Evolutionary conservation across 2,113 vertebrate species (phyloP).

Genomic region (Clarias gariepinus): DNA sequence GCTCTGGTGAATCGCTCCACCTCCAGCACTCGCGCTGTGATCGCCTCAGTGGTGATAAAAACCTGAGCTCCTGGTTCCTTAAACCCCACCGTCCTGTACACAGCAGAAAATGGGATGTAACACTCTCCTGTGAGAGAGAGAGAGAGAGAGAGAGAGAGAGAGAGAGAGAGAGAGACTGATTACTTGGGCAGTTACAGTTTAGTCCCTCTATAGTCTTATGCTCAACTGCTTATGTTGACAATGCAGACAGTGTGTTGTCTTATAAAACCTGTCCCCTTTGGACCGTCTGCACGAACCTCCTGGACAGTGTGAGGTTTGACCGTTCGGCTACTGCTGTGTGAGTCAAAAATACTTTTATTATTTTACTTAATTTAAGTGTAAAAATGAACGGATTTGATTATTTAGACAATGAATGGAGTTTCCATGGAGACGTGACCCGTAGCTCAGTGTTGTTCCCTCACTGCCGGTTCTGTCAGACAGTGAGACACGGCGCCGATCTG

Average conservation of each 20-base stretch:
- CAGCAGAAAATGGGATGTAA: slow-evolving; percentile 82
- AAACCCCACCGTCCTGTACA: slow-evolving; percentile 86
- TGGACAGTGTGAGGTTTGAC: not conserved
- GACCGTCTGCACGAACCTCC: too few species aligned
- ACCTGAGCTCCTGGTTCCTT: slow-evolving; percentile 78
- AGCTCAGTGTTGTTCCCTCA: not conserved
- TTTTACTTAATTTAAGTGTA: not conserved
- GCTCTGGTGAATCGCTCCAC: slow-evolving; percentile 90
- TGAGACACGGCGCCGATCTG: not conserved
- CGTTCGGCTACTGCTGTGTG: not conserved
- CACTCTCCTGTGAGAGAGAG: slow-evolving; percentile 65
- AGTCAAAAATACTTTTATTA: not conserved
- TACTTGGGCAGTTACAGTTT: not conserved
- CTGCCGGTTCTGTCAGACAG: not conserved
- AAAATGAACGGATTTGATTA: not conserved
- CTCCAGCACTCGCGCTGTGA: slow-evolving; percentile 85
- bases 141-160: not conserved
- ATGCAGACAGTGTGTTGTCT: too few species aligned
- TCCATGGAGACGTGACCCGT: not conserved
- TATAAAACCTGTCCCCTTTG: too few species aligned
- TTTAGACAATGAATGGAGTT: not conserved
- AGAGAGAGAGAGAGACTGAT: too few species aligned
- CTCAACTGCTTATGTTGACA: too few species aligned
- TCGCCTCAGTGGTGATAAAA: slow-evolving; percentile 81
- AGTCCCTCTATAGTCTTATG: too few species aligned